phyloP scores from a whole-genome alignment of 1,140 invertebrate species.

The Bactericera cockerelli region DNA sequence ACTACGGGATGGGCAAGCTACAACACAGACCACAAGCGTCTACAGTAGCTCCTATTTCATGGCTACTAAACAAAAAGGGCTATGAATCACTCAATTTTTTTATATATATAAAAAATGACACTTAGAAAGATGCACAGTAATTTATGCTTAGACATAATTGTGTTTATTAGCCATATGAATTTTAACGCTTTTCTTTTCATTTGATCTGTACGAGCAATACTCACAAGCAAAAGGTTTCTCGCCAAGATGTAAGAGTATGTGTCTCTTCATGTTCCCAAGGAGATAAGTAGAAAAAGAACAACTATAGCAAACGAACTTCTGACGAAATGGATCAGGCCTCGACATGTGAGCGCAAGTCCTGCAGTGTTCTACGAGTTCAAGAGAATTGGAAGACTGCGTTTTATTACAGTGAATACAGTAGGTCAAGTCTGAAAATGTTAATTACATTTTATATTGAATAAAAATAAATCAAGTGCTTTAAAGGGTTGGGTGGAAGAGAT shows the following conservation, averaged over 20 bases:
- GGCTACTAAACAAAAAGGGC: no score
- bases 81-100: no score
- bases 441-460: no score
- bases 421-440: no score
- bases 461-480: no score
- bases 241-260: slow-evolving; percentile 14
- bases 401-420: background rate
- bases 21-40: no score
- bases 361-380: background rate
- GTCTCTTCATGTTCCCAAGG: slow-evolving; percentile 13
- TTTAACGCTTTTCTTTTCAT: background rate
- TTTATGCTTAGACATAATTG: background rate
- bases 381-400: background rate
- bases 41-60: no score
- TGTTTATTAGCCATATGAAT: background rate
- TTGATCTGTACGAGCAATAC: background rate
- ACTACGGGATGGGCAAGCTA: no score
- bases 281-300: background rate
- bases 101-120: no score
- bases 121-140: no score
- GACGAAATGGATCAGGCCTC: background rate
- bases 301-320: background rate
- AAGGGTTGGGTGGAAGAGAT: no score
- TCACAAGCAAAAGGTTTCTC: slow-evolving; percentile 15
- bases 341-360: background rate